Base-by-base conservation (phyloP, 2,888 invertebrate species). In the Smittia aterrima region DNA sequence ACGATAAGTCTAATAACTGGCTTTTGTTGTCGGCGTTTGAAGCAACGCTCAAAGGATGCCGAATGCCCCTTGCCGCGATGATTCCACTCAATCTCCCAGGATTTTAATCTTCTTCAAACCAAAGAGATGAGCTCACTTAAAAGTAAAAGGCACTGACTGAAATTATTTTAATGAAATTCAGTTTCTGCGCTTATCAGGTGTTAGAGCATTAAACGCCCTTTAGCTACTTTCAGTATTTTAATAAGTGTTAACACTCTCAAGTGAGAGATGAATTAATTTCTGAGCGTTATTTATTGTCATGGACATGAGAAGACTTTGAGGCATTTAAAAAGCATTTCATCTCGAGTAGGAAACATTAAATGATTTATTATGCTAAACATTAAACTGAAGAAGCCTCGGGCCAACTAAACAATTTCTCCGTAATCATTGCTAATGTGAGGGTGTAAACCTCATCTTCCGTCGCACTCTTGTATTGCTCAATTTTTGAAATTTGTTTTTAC, bases 161-260 rank as follows among this genome's bases (percentile, higher is more conserved):
- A 47, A 47, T 47, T 47, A 47, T n/a, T 47, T 70, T 70, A 70
- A 70, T 70, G 41, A 70, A 70, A 70, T 70, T 70, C 32, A 54
- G 41, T 22, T 67, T 22, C n/a, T 20, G 40, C 20, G 41, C 22
- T 22, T 54, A 70, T 70, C 70, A 70, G 70, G 70, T 70, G 70
- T 70, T 70, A 70, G 27, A 70, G 70, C 70, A 70, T 70, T 54
- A 70, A 25, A 70, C 25, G 13, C 47, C 54, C 53, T 27, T 24
- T 22, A 64, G 64, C 64, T 58, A 58, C 58, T 58, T 58, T 22
- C 24, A 16, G 18, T 3, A 47, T 47, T 47, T n/a, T 47, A 47
- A 47, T 47, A 47, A 58, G 58, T 58, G 58, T 58, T 58, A 58
- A 22, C 58, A 58, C 58, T 58, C 58, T n/a, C n/a, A n/a, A n/a